Percentiles rank a stretch among this genome's conserved stretches.
These are phyloP conservation scores for Ruditapes philippinarum DNA, from an alignment of 1,140 invertebrate species.

Conservation along the genomic window DNA sequence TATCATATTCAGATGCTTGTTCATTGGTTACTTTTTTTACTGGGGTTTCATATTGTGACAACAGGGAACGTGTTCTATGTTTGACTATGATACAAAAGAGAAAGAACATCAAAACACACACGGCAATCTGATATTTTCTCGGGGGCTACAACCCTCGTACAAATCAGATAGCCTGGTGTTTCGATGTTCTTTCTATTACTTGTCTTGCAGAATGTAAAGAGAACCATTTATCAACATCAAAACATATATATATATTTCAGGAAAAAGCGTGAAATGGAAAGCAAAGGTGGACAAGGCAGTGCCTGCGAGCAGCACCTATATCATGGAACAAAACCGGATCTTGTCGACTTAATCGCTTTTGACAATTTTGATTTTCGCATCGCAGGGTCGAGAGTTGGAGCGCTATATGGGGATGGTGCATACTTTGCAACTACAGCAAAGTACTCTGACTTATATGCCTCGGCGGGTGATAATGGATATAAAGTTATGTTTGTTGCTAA, in stretches of 20 bases:
- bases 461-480: slow-evolving; percentile 42
- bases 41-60: no score
- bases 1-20: no score
- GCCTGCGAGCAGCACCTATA: slow-evolving; percentile 70
- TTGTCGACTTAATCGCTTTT: slow-evolving; percentile 64
- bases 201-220: no score
- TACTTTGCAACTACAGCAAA: slow-evolving; percentile 74
- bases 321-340: slow-evolving; percentile 70
- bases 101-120: no score
- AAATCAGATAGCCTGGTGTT: no score
- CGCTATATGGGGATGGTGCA: slow-evolving; percentile 71
- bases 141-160: no score
- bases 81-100: no score
- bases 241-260: slow-evolving; percentile 65
- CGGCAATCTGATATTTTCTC: no score
- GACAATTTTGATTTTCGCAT: slow-evolving; percentile 75
- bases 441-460: slow-evolving; percentile 70
- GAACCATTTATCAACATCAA: no score
- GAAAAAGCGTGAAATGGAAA: slow-evolving; percentile 65
- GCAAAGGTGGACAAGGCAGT: slow-evolving; percentile 42
- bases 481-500: slow-evolving; percentile 72
- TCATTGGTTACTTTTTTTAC: no score
- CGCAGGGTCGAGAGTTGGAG: slow-evolving; percentile 62
- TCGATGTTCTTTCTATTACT: no score
- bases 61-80: no score